phyloP scores from a whole-genome alignment of 1,140 invertebrate species.

The Andricus grossulariae region DNA sequence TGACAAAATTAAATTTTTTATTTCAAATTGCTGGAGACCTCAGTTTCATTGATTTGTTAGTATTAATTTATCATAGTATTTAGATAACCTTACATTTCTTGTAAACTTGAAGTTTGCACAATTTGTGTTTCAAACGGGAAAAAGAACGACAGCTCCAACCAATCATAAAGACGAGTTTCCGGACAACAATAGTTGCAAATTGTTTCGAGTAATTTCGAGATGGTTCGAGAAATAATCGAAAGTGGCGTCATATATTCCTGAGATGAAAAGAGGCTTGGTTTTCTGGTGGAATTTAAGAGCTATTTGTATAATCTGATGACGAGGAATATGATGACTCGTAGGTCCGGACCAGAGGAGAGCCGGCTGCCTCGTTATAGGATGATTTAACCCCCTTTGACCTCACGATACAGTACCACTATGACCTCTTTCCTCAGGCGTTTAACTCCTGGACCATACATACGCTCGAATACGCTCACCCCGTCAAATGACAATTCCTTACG shows the following conservation, averaged over 20 bases:
- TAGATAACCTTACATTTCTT: too few species aligned
- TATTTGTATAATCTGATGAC: conserved; percentile 16
- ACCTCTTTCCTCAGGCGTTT: conserved; percentile 50
- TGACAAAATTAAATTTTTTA: too few species aligned
- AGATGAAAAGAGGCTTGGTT: neutral
- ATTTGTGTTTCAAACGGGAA: too few species aligned
- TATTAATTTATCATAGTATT: too few species aligned
- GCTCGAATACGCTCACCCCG: conserved; percentile 39
- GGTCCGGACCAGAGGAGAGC: conserved; percentile 42
- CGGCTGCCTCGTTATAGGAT: conserved; percentile 61
- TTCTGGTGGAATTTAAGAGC: neutral
- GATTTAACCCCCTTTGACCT: conserved; percentile 72
- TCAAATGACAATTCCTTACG: conserved; percentile 69
- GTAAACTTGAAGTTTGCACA: too few species aligned
- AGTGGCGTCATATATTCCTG: neutral
- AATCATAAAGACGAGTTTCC: too few species aligned
- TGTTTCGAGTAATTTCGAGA: too few species aligned
- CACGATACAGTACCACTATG: conserved; percentile 37
- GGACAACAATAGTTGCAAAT: too few species aligned
- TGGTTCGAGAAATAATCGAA: too few species aligned
- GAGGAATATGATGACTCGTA: conserved; percentile 51
- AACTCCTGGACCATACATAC: conserved; percentile 34
- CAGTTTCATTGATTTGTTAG: too few species aligned
- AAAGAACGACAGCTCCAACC: too few species aligned
- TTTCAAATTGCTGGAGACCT: too few species aligned